Conservation (phyloP, 2,888 invertebrate genomes). For the Euzetes globulus region DNA sequence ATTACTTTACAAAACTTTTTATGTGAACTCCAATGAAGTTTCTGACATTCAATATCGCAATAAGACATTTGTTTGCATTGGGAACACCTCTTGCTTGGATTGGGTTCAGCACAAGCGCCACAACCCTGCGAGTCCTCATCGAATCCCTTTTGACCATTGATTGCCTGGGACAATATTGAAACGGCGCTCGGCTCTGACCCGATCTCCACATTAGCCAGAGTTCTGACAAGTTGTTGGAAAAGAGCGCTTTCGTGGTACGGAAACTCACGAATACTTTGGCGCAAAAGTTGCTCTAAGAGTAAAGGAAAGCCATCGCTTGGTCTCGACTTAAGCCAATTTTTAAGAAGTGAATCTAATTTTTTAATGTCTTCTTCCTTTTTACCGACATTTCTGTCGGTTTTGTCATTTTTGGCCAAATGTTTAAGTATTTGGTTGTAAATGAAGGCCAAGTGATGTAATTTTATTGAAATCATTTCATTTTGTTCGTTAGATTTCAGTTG, state of each 20-base stretch:
- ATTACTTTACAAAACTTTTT: constrained; percentile 44
- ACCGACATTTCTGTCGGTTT: constrained; percentile 41
- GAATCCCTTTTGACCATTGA: constrained; percentile 71
- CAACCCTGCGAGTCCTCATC: constrained; percentile 47
- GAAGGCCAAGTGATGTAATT: constrained; percentile 73
- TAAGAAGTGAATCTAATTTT: constrained; percentile 56
- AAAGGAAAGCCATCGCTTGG: constrained; percentile 52
- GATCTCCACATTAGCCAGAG: constrained; percentile 51
- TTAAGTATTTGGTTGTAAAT: constrained; percentile 53
- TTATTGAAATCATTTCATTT: constrained; percentile 84
- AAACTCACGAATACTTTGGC: constrained; percentile 79
- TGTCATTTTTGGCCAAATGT: constrained; percentile 1
- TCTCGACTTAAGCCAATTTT: constrained; percentile 63
- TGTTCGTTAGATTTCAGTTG: constrained; percentile 75
- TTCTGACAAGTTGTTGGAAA: constrained; percentile 60
- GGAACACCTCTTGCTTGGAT: constrained; percentile 84
- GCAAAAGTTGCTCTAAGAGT: constrained; percentile 61
- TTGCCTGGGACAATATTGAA: constrained; percentile 64
- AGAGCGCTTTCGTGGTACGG: constrained; percentile 82
- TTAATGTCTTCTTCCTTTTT: constrained; percentile 37
- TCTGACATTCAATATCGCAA: constrained; percentile 88
- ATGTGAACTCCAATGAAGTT: constrained; percentile 59
- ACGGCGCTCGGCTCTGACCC: constrained; percentile 66
- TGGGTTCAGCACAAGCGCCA: constrained; percentile 77
- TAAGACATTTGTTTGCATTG: constrained; percentile 89